Conservation (phyloP, 2,113 vertebrate species). For the Collichthys lucidus region DNA sequence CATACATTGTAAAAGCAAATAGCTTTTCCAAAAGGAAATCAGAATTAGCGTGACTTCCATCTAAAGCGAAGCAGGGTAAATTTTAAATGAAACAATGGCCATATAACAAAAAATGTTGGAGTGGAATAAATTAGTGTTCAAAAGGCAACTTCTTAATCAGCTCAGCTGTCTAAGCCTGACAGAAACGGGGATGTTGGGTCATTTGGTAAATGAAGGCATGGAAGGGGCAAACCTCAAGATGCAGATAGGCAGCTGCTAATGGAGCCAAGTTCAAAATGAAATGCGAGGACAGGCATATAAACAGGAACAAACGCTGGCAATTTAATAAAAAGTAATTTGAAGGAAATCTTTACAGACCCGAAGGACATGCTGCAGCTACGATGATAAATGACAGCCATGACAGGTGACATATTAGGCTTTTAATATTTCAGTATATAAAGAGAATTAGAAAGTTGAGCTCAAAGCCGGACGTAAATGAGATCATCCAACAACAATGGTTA, state of each 20-base stretch:
- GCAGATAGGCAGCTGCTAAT: constrained; percentile 68
- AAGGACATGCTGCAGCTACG: constrained; percentile 59
- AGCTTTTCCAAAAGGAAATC: constrained; percentile 90
- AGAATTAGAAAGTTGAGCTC: constrained; percentile 75
- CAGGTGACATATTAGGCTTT: constrained; percentile 81
- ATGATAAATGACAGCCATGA: constrained; percentile 75
- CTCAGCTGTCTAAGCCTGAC: constrained; percentile 78
- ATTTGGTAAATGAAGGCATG: constrained; percentile 69
- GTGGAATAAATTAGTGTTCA: constrained; percentile 82
- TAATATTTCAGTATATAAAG: constrained; percentile 80
- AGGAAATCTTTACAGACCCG: constrained; percentile 61
- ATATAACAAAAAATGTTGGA: constrained; percentile 76
- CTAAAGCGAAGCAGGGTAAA: constrained; percentile 65
- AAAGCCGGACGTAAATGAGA: constrained; percentile 67
- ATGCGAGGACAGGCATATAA: constrained; percentile 61
- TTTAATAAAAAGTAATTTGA: constrained; percentile 74
- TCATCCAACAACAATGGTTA: constrained; percentile 76
- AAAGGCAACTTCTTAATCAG: constrained; percentile 84
- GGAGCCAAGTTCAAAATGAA: constrained; percentile 56
- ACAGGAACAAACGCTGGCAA: constrained; percentile 70
- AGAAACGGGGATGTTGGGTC: constrained; percentile 70
- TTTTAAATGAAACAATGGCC: constrained; percentile 80
- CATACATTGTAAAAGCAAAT: constrained; percentile 93
- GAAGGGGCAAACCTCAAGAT: constrained; percentile 60
- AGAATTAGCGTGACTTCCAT: constrained; percentile 89